Base-by-base conservation (phyloP, 2,797 vertebrate genomes). In the Galagoides demidoff region DNA sequence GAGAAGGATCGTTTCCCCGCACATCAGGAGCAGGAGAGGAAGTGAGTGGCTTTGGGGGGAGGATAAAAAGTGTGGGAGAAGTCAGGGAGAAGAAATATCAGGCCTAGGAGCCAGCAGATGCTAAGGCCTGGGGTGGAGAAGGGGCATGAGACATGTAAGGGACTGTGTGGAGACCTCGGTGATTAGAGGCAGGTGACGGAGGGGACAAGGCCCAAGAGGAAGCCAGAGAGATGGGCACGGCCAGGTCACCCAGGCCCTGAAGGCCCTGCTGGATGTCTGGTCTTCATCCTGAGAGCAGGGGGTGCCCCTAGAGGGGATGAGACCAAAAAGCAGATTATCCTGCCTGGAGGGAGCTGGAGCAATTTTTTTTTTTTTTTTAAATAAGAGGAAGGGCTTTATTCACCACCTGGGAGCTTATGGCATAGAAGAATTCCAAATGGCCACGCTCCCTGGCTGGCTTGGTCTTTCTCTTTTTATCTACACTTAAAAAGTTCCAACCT, bases 81-180 rank as follows among this genome's bases (percentile, higher is more conserved):
- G 49, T 37, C 2, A 13, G 61, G 23, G 27, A 91, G 59, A 96
- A 27, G 45, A 39, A 74, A 37, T 19, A 7, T 7, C 1, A 81
- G 3, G 16, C 12, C 11, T 20, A 34, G 39, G 3, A 9, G 37
- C 22, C 4, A 0, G 39, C 1, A 27, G 0, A 7, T 66, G 39
- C 20, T 4, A 63, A 81, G 31, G 20, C n/a, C 31, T 39, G 14
- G 66, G 49, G 17, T 27, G 34, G 7, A 79, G 45, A 43, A 0
- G 11, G 34, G 29, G 19, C 6, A 17, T 10, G 57, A 19, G 43
- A 39, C 29, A 0, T 5, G 7, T 11, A 22, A 63, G 16, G 7
- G 23, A 2, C 20, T 5, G 9, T 0, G 1, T 3, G 3, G 25
- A 74, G 64, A 45, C 11, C 43, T 7, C 4, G 52, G 55, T 2